A percentile compares a stretch with the other conserved stretches of the same genome.
These are phyloP conservation scores for Caenorhabditis inopinata DNA, from an alignment of 1,140 invertebrate genomes.

Conservation along the genomic window DNA sequence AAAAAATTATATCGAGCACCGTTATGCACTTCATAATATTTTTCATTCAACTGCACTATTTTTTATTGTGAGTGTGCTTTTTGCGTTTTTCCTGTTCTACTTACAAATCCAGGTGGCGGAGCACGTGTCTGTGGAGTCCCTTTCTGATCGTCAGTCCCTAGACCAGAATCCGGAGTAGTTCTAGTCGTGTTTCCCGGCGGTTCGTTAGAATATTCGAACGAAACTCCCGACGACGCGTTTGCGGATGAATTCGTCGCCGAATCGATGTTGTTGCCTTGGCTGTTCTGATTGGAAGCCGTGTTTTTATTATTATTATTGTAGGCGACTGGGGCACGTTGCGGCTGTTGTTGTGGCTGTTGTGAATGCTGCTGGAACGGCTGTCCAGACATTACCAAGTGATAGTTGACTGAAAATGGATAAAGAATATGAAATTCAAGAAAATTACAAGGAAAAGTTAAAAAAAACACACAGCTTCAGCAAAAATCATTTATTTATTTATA, in stretches of 20 bases:
- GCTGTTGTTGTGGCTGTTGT: neutral
- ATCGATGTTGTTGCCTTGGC: neutral
- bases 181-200: neutral
- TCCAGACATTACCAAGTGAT: constrained; percentile 29
- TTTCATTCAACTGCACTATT: too few relatives aligned
- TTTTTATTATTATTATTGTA: neutral
- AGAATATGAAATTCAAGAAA: too few relatives aligned
- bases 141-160: constrained; percentile 9
- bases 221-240: neutral
- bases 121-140: neutral
- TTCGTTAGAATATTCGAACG: constrained; percentile 3
- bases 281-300: too few relatives aligned
- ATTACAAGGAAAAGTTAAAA: too few relatives aligned
- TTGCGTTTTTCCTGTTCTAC: too few relatives aligned
- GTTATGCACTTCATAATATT: too few relatives aligned
- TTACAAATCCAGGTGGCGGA: neutral
- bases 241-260: neutral
- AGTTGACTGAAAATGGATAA: neutral
- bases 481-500: too few relatives aligned
- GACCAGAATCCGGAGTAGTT: neutral
- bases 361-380: constrained; percentile 24
- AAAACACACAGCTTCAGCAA: too few relatives aligned
- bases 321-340: neutral
- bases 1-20: too few relatives aligned
- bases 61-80: too few relatives aligned